A percentile compares a stretch with the other conserved stretches of the same genome.
Evolutionary conservation across 2,797 vertebrate species (phyloP).

Genomic region (Sphenodon punctatus): DNA sequence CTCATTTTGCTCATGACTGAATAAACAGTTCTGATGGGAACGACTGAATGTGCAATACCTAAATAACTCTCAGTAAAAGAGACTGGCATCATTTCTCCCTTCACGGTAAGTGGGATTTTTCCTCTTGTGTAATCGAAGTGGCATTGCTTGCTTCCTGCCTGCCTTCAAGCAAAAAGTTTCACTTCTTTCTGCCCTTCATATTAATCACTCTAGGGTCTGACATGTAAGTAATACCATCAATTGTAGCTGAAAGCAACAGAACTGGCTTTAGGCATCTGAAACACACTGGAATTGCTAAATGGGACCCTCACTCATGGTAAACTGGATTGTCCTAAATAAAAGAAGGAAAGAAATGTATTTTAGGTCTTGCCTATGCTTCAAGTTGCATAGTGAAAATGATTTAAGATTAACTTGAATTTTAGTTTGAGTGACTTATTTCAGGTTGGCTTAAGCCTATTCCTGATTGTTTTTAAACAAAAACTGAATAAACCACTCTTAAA

Average conservation of each 20-base stretch:
- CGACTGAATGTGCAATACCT: conserved; percentile 51
- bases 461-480: neutral
- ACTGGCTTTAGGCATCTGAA: neutral
- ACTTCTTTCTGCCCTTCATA: neutral
- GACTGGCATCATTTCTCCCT: conserved; percentile 11
- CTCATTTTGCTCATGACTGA: conserved; percentile 76
- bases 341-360: neutral
- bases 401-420: no score
- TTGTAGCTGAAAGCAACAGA: neutral
- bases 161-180: neutral
- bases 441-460: neutral
- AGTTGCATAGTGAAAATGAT: no score
- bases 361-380: fast-evolving
- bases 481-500: no score
- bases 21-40: conserved; percentile 76
- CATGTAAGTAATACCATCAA: neutral
- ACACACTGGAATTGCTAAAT: neutral
- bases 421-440: no score
- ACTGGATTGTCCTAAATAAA: neutral
- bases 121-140: neutral
- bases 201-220: fast-evolving
- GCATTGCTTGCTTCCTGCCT: neutral
- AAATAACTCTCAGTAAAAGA: conserved; percentile 47
- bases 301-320: neutral
- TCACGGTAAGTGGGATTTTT: neutral